Evolutionary conservation across 2,113 vertebrate species (phyloP).

Genomic region (Leucoraja erinaceus): DNA sequence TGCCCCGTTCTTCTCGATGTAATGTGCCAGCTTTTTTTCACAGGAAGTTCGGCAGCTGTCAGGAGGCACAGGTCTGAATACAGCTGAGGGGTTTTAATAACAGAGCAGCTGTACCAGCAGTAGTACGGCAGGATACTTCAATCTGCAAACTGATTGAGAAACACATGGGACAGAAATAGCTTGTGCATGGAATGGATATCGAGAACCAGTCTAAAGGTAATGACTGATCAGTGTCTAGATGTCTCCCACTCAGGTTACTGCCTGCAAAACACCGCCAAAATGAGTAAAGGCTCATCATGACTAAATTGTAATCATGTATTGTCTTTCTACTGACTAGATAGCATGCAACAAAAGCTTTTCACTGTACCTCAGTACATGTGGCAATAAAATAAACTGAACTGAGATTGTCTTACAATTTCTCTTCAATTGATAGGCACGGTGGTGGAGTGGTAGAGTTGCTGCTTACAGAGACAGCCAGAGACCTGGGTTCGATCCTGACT

Average conservation of each 20-base stretch:
- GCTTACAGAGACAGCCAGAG: too few relatives aligned
- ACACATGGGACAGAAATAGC: background rate
- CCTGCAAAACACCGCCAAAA: background rate
- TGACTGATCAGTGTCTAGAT: background rate
- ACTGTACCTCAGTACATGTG: too few relatives aligned
- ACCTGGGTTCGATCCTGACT: too few relatives aligned
- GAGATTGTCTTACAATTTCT: background rate
- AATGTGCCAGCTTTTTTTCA: background rate
- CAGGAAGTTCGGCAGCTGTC: too few relatives aligned
- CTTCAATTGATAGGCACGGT: too few relatives aligned
- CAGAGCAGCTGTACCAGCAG: background rate
- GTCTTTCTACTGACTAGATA: too few relatives aligned
- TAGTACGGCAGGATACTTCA: background rate
- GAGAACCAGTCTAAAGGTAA: background rate
- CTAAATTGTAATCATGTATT: too few relatives aligned
- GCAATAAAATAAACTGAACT: too few relatives aligned
- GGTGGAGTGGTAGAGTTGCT: too few relatives aligned
- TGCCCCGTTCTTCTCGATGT: background rate
- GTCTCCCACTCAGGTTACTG: background rate
- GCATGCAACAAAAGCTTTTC: too few relatives aligned
- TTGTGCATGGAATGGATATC: background rate
- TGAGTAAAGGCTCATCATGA: background rate
- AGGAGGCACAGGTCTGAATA: background rate
- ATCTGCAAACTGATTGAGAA: background rate
- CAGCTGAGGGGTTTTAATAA: background rate